Evolutionary conservation across 1,140 invertebrate genomes (phyloP).

Genomic region (Calliphora vicina): DNA sequence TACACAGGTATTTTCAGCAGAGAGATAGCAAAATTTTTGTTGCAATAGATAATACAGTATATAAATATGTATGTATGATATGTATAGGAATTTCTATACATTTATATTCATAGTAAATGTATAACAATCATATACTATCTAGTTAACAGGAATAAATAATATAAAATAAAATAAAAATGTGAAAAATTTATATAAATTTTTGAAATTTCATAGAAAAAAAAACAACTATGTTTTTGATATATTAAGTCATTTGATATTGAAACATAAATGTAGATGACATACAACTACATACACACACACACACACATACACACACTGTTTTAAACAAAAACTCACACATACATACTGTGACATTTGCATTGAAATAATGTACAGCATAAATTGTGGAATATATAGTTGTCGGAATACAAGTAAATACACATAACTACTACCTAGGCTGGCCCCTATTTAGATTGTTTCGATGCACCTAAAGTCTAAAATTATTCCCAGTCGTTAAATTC

Average conservation of each 20-base stretch:
- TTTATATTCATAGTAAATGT: neutral
- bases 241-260: slow-evolving; percentile 14
- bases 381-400: neutral
- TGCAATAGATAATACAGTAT: neutral
- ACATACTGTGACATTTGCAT: neutral
- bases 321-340: neutral
- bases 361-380: neutral
- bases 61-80: neutral
- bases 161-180: neutral
- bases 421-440: no score
- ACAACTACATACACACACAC: neutral
- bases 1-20: no score
- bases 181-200: neutral
- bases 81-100: neutral
- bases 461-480: no score
- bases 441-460: no score
- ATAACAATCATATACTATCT: neutral
- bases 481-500: no score
- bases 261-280: neutral
- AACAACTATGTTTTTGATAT: neutral
- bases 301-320: neutral
- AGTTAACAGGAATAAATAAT: neutral
- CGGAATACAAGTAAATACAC: no score
- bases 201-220: neutral
- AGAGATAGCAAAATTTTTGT: neutral